phyloP scores from a whole-genome alignment of 2,888 invertebrate genomes.

The Nephrotoma flavescens region DNA sequence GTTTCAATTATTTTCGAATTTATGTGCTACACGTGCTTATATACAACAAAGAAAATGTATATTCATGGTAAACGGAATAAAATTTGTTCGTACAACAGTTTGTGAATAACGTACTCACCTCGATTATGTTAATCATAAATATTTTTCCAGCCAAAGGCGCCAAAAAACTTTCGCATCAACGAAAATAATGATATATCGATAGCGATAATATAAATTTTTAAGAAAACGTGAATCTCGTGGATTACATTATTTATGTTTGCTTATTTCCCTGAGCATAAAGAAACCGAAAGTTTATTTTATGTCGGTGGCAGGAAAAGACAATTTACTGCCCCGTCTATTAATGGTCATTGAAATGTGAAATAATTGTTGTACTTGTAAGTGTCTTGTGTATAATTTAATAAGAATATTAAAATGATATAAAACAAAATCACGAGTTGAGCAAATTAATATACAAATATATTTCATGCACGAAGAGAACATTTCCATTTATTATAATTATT shows the following conservation, averaged over 20 bases:
- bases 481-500: not conserved
- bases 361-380: not conserved
- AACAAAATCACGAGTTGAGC: not conserved
- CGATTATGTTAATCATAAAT: not conserved
- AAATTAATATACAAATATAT: not conserved
- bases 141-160: not conserved
- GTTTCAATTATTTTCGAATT: not conserved
- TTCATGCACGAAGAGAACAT: not conserved
- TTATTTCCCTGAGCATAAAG: not conserved
- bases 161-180: not conserved
- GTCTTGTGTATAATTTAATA: not conserved
- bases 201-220: not conserved
- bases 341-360: not conserved
- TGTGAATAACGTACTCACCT: not conserved
- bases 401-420: not conserved
- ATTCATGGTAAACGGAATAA: not conserved
- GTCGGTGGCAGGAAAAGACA: not conserved
- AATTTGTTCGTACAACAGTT: not conserved
- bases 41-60: too few species aligned
- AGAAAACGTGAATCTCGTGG: not conserved
- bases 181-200: not conserved
- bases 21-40: too few species aligned
- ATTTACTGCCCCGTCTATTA: not conserved
- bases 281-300: not conserved
- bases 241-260: not conserved